Evolutionary conservation across 1,140 invertebrate genomes (phyloP), one percentile per base, ranked within the genome.

Genomic region (Hestina assimilis): DNA sequence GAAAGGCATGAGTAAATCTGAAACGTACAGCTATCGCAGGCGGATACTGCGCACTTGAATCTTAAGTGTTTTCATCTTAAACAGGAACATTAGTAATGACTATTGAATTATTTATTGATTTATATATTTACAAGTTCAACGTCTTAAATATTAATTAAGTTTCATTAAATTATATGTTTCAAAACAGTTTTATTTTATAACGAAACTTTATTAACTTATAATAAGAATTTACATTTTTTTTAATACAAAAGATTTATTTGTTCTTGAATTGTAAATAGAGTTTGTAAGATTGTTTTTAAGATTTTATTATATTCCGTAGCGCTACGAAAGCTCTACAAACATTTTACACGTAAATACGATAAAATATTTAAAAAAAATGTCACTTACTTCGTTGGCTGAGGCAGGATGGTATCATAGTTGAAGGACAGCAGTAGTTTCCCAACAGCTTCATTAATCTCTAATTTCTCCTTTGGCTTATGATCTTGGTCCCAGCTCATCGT

Each of bases 401-500:
- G 79, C 43, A 84, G 74, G 11, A 87, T 87, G 15, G 69, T 80
- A 29, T 87, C 79, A 73, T 87, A 87, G 60, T 85, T 84, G 51
- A 87, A 85, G 14, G 69, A 83, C 58, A 75, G 75, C 59, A 87
- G 51, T 12, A 87, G 61, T 57, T 83, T 83, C 11, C 77, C 84
- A 28, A 87, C 84, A 4, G 82, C 84, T 21, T 85, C 78, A 40
- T 87, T 85, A 54, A 87, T 82, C 56, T 85, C 82, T 53, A 80
- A 19, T 63, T 79, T 85, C 20, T 81, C 79, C 29, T 69, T 60
- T 5, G 72, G 68, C 24, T 75, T 64, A 35, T 70, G 72, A 24
- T 76, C 75, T 28, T 63, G 69, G 12, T 74, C 72, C 84, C 84
- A 87, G 55, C 69, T 85, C 84, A 87, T 87, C 58, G 60, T 75